Evolutionary conservation across 2,888 invertebrate species (phyloP), one percentile per base, ranked within the genome.

Genomic region (Chrysolina oricalcia): DNA sequence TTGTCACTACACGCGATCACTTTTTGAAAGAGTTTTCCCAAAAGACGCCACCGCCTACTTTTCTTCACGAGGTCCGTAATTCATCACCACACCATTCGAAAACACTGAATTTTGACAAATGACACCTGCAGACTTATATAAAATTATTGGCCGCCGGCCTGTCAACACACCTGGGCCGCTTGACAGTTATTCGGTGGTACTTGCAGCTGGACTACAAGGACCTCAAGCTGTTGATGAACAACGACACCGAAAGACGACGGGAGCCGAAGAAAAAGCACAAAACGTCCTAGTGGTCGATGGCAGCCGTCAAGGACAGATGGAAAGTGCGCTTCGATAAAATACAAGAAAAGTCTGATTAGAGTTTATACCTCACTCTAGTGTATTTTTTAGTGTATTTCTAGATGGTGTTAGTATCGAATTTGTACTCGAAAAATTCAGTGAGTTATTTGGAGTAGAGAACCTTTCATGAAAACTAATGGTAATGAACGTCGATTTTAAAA

Each of bases 221-320:
- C 87, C 86, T 94, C 70, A 94, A 93, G 85, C 91, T 93, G 1
- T 90, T 93, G 74, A 88, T 92, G 21, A 89, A 90, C 40, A 90
- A 89, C 46, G 83, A 83, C 41, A 53, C 76, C 19, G 81, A 81
- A 11, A 70, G 90, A 75, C 89, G 93, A 72, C 93, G 94, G 76
- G 91, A 91, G 59, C 91, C 92, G 80, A 93, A 93, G 84, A 93
- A 93, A 83, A 91, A 93, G 81, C 93, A 93, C 85, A 94, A 94
- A 90, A 90, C 91, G 19, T 92, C 93, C 91, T 93, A 93, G 89
- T 89, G 86, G 87, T 76, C 84, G 53, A 76, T 85, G 67, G 79
- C 80, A 35, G 82, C 80, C 70, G 83, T 86, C 65, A 85, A 86
- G 53, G 80, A 83, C 73, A 80, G 76, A 67, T 85, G 85, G 84